Percentiles rank a stretch among this genome's conserved stretches.
Conservation (phyloP, 2,797 vertebrate species). For the Myioborus melanocephalus region DNA sequence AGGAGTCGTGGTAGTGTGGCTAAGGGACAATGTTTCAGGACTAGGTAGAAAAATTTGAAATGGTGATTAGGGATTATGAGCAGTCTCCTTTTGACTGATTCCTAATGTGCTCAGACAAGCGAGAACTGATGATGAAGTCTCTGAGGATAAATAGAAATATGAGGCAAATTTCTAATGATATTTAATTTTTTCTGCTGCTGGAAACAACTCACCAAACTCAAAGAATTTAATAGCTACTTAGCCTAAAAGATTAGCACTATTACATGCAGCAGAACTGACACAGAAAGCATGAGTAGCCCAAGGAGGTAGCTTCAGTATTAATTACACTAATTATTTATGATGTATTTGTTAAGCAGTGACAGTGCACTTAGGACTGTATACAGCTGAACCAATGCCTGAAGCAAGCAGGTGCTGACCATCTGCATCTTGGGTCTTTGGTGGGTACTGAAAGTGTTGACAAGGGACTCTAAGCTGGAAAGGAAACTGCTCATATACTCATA, state of each 20-base stretch:
- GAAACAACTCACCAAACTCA: neutral
- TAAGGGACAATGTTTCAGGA: neutral
- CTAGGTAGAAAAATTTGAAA: neutral
- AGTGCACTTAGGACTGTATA: constrained; percentile 7
- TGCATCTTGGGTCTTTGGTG: neutral
- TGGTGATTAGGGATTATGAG: neutral
- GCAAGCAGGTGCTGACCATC: constrained; percentile 55
- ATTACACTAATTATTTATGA: constrained; percentile 47
- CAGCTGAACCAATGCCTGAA: neutral
- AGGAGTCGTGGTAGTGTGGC: neutral
- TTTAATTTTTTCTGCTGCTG: neutral
- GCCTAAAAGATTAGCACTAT: neutral
- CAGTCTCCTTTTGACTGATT: constrained; percentile 1
- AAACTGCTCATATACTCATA: neutral
- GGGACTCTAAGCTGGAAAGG: neutral
- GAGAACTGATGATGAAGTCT: neutral
- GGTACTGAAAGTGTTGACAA: neutral
- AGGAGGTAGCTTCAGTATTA: constrained; percentile 50
- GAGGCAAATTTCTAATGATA: constrained; percentile 25
- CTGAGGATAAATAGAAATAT: constrained; percentile 16
- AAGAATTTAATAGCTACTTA: constrained; percentile 19
- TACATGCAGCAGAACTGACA: neutral
- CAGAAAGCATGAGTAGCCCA: neutral
- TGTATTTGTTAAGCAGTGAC: constrained; percentile 40
- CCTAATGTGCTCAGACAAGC: constrained; percentile 15